Conservation (phyloP, 2,113 vertebrate species). For the Pteronura brasiliensis region DNA sequence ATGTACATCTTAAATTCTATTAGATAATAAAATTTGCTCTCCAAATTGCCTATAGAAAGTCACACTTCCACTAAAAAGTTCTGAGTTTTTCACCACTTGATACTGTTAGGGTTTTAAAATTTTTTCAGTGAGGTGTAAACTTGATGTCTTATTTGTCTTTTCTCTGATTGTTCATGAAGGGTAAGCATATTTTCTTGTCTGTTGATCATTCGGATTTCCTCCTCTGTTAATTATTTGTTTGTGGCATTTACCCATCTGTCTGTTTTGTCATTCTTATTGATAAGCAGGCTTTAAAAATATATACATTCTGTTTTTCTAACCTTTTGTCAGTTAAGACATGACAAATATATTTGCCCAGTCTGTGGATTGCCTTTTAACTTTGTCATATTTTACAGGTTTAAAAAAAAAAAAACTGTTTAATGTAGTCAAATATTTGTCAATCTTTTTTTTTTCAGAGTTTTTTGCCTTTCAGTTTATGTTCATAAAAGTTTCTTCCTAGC, state of each 20-base stretch:
- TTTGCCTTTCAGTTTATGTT: background rate
- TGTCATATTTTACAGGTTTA: background rate
- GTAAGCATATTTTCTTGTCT: background rate
- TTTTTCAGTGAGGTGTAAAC: background rate
- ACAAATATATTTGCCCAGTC: background rate
- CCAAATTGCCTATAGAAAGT: background rate
- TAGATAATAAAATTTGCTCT: background rate
- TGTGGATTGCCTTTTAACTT: background rate
- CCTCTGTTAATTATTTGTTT: background rate
- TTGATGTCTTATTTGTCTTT: background rate
- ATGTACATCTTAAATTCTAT: background rate
- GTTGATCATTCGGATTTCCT: background rate
- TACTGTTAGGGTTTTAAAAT: background rate
- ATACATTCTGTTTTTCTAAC: background rate
- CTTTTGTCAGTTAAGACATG: background rate
- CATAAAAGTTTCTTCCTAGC: background rate
- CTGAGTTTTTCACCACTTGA: background rate
- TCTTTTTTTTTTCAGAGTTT: background rate
- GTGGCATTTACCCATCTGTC: background rate
- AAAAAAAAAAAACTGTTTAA: background rate
- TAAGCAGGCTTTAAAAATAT: background rate
- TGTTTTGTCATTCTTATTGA: background rate
- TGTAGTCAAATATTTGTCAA: background rate
- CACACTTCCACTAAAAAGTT: background rate
- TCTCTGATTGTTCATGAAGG: background rate